A percentile compares a stretch with the other conserved stretches of the same genome.
phyloP scores from a whole-genome alignment of 1,140 invertebrate species.

The Drosophila hydei region DNA sequence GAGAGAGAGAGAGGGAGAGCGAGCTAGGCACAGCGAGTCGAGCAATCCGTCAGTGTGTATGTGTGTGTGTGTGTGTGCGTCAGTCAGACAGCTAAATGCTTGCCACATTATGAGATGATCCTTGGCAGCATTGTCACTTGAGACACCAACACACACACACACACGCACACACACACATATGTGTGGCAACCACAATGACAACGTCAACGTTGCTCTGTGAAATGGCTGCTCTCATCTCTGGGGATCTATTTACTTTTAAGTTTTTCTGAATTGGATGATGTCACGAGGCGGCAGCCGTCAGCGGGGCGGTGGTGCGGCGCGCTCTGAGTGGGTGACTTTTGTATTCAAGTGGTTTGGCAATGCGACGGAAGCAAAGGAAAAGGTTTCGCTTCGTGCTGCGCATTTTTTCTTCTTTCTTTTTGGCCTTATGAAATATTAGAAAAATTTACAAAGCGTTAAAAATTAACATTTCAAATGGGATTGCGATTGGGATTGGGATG shows the following conservation, averaged over 20 bases:
- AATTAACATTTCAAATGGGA: constrained; percentile 79
- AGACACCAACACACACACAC: constrained; percentile 62
- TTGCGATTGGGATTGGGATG: constrained; percentile 33
- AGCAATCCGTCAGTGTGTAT: constrained; percentile 60
- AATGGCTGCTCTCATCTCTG: constrained; percentile 61
- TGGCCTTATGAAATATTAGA: constrained; percentile 68
- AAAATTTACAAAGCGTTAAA: constrained; percentile 79
- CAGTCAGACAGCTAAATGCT: constrained; percentile 64
- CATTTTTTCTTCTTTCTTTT: constrained; percentile 18
- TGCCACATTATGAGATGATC: constrained; percentile 79
- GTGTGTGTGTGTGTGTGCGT: constrained; percentile 26
- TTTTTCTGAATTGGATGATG: constrained; percentile 79
- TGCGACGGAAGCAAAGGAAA: constrained; percentile 42
- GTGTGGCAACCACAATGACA: constrained; percentile 19
- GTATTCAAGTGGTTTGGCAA: constrained; percentile 39
- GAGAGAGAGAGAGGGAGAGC: not conserved
- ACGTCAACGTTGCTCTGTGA: constrained; percentile 22
- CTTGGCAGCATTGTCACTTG: constrained; percentile 78
- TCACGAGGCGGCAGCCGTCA: constrained; percentile 46
- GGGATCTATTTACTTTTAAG: constrained; percentile 82
- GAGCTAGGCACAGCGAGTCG: constrained; percentile 9
- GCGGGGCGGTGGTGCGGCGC: not conserved
- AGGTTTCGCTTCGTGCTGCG: constrained; percentile 42
- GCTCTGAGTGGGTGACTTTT: constrained; percentile 55
- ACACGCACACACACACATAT: constrained; percentile 5